Conservation (phyloP, 2,888 invertebrate species). For the Gasteruption jaculator region DNA sequence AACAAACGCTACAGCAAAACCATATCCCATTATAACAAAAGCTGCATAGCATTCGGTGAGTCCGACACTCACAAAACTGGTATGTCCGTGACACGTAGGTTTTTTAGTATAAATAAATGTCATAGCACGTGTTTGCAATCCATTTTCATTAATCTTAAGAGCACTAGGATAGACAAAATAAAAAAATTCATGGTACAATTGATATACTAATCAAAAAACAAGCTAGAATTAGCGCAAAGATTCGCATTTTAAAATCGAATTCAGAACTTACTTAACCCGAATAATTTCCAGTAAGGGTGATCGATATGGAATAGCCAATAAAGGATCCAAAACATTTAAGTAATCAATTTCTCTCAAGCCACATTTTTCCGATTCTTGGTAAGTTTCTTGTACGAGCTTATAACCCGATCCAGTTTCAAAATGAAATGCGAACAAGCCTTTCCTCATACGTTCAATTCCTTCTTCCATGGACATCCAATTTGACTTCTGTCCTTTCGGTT, state of each 20-base stretch:
- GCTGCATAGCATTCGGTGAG: conserved; percentile 58
- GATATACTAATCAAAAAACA: too few relatives aligned
- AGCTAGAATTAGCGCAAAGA: too few relatives aligned
- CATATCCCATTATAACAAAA: conserved; percentile 54
- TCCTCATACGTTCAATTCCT: conserved; percentile 58
- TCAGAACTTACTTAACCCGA: conserved; percentile 32
- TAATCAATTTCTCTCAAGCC: conserved; percentile 61
- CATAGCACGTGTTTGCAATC: conserved; percentile 58
- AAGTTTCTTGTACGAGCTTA: conserved; percentile 64
- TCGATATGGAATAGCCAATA: conserved; percentile 37
- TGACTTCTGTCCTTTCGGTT: conserved; percentile 57
- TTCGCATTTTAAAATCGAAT: too few relatives aligned
- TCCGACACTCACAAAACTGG: conserved; percentile 63
- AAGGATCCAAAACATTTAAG: conserved; percentile 39
- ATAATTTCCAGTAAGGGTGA: conserved; percentile 51
- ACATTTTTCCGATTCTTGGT: conserved; percentile 68
- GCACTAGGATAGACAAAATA: conserved; percentile 46
- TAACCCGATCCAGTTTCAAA: conserved; percentile 65
- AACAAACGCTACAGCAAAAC: conserved; percentile 49
- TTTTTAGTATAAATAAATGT: conserved; percentile 58
- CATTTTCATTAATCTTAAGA: conserved; percentile 58
- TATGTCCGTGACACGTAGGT: conserved; percentile 57
- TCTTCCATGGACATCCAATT: conserved; percentile 61
- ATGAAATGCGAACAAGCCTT: conserved; percentile 66
- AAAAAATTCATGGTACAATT: too few relatives aligned